A percentile compares a stretch with the other conserved stretches of the same genome.
These are phyloP conservation scores for Heteronetta atricapilla DNA, from an alignment of 2,113 vertebrate species.

Conservation along the genomic window DNA sequence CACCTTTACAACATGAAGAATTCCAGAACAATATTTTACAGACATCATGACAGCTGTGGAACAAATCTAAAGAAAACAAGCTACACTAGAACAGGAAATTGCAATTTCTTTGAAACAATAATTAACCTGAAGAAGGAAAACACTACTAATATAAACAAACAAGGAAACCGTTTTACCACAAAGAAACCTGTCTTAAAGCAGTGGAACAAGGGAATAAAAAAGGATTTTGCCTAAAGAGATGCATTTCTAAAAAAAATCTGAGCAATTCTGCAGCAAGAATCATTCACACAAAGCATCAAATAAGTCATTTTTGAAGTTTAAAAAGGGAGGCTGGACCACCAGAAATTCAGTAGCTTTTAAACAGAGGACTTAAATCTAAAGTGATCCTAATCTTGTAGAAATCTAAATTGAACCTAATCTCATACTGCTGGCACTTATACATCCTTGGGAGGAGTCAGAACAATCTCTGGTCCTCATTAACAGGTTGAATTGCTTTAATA, in stretches of 20 bases:
- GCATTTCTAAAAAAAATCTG: neutral
- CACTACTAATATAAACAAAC: slow-evolving; percentile 42
- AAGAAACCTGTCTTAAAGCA: slow-evolving; percentile 9
- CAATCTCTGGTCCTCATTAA: neutral
- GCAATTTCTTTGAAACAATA: slow-evolving; percentile 59
- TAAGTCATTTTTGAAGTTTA: neutral
- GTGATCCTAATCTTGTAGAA: neutral
- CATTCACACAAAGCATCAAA: neutral
- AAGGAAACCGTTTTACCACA: slow-evolving; percentile 24
- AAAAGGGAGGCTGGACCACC: neutral
- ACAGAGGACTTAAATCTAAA: neutral
- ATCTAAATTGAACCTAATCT: too few species aligned
- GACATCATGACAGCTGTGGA: slow-evolving; percentile 6
- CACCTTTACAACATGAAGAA: neutral
- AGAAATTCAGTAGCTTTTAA: neutral
- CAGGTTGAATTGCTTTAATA: neutral
- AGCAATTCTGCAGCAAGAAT: neutral
- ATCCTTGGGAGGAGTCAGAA: neutral
- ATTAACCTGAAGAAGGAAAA: slow-evolving; percentile 61
- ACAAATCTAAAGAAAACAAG: slow-evolving; percentile 57
- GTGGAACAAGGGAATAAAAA: neutral
- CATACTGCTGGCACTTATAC: neutral
- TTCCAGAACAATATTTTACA: neutral
- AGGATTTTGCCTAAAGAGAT: neutral
- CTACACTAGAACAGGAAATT: slow-evolving; percentile 52